Evolutionary conservation across 2,797 vertebrate species (phyloP).

Genomic region (Microcaecilia unicolor): DNA sequence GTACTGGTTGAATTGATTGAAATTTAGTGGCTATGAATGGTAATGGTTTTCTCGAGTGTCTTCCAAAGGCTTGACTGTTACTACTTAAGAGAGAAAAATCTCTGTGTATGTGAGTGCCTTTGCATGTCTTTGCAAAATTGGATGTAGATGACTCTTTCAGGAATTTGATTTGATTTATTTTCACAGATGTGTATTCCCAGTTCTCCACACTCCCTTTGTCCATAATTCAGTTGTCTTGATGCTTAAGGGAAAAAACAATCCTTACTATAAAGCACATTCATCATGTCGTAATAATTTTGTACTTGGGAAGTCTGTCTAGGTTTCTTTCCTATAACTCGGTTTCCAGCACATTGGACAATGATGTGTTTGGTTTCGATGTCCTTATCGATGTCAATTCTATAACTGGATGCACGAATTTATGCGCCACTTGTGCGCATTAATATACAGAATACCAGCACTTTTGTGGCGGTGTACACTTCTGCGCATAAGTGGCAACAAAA

Average conservation of each 20-base stretch:
- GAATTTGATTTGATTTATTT: slow-evolving; percentile 42
- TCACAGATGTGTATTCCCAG: slow-evolving; percentile 26
- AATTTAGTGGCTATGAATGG: slow-evolving; percentile 78
- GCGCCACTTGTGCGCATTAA: too few relatives aligned
- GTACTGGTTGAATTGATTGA: slow-evolving; percentile 79
- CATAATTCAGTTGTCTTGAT: slow-evolving; percentile 57
- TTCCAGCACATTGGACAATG: slow-evolving; percentile 55
- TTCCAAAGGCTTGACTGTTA: slow-evolving; percentile 62
- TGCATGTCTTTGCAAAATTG: slow-evolving; percentile 6
- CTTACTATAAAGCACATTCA: too few relatives aligned
- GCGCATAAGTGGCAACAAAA: too few relatives aligned
- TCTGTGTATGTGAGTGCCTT: too few relatives aligned
- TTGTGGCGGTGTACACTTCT: too few relatives aligned
- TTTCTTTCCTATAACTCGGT: slow-evolving; percentile 58
- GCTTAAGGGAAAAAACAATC: slow-evolving; percentile 11
- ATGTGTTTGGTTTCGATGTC: slow-evolving; percentile 65
- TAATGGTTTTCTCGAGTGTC: slow-evolving; percentile 63
- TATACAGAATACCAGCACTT: too few relatives aligned
- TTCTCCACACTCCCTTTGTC: slow-evolving; percentile 11
- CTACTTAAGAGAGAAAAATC: too few relatives aligned
- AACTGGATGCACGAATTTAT: too few relatives aligned
- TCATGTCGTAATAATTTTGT: slow-evolving; percentile 58
- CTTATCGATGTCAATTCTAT: too few relatives aligned
- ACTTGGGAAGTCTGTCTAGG: slow-evolving; percentile 47
- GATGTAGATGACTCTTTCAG: slow-evolving; percentile 1